Evolutionary conservation across 2,797 vertebrate species (phyloP), one percentile per base, ranked within the genome.

Genomic region (Pangasius krempfi): DNA sequence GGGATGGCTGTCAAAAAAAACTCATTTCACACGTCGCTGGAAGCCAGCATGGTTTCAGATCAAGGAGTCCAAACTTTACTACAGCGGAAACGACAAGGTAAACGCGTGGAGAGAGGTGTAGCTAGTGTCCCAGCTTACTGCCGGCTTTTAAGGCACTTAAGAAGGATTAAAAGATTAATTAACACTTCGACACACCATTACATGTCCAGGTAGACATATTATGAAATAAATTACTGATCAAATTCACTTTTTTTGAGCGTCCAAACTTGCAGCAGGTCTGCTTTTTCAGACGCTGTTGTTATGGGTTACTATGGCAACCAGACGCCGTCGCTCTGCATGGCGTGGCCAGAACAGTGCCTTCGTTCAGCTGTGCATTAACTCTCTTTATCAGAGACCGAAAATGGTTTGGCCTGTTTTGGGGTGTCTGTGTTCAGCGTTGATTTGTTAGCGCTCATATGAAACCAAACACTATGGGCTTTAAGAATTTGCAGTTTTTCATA

Each of bases 1-100:
- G 30, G 91, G 90, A 66, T 93, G 92, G 92, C 85, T 93, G 81
- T 90, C 88, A 25, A 93, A 93, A 86, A 91, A 92, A 84, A 88
- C 89, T 2, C 91, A 90, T 16, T 92, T 93, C 82, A 92, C 91
- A 5, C 66, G 88, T 56, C 90, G 92, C 27, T 94, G 92, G 92
- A 92, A 87, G 86, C 87, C 68, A 5, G 60, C 81, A 6, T 94
- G 92, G 92, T 91, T 92, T 88, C 87, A 90, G 52, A 76, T 93
- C 44, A 91, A 87, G 83, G 89, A 92, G n/a, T 84, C 79, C 22
- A 78, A 82, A 70, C 91, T 93, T 72, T 27, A 91, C 76, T 93
- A 92, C 86, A 90, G 92, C 47, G 85, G 54, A 44, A 88, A 88
- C 84, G 84, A 92, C 85, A 62, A 92, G 93, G 92, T 93, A 88